Evolutionary conservation across 2,888 invertebrate species (phyloP).

Genomic region (Lepidochitona cinerea): DNA sequence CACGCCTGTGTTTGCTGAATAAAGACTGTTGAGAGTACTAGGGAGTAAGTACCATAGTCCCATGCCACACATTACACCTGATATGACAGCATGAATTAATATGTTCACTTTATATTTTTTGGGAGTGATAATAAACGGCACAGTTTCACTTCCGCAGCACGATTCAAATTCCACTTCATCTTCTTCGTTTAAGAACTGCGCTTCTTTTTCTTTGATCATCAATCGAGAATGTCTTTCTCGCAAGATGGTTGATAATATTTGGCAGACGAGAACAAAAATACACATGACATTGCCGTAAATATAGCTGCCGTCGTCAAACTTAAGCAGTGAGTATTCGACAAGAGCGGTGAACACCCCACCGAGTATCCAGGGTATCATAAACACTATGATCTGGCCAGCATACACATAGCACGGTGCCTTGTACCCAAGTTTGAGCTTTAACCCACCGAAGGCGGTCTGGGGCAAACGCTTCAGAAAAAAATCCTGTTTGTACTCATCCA

Average conservation of each 20-base stretch:
- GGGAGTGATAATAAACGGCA: slow-evolving; percentile 61
- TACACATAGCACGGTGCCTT: slow-evolving; percentile 64
- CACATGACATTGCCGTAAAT: slow-evolving; percentile 54
- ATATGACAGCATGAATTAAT: slow-evolving; percentile 55
- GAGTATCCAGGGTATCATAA: slow-evolving; percentile 59
- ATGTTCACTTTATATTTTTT: slow-evolving; percentile 63
- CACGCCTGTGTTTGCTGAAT: slow-evolving; percentile 50
- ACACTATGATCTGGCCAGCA: slow-evolving; percentile 58
- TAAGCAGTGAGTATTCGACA: slow-evolving; percentile 42
- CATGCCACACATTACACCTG: slow-evolving; percentile 55
- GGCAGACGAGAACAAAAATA: slow-evolving; percentile 52
- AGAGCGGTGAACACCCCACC: slow-evolving; percentile 62
- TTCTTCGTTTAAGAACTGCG: slow-evolving; percentile 51
- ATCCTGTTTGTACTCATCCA: slow-evolving; percentile 67
- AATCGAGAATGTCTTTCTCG: slow-evolving; percentile 35
- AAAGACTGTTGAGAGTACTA: slow-evolving; percentile 54
- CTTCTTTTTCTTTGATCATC: not conserved
- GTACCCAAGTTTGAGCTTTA: slow-evolving; percentile 61
- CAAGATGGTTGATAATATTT: slow-evolving; percentile 51
- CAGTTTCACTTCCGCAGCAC: slow-evolving; percentile 63
- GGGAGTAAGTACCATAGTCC: slow-evolving; percentile 61
- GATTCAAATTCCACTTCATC: slow-evolving; percentile 65
- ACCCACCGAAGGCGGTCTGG: slow-evolving; percentile 67
- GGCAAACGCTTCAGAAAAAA: slow-evolving; percentile 66
- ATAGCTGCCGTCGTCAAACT: slow-evolving; percentile 32